phyloP scores from a whole-genome alignment of 2,113 vertebrate species.

The Ptilonorhynchus violaceus region DNA sequence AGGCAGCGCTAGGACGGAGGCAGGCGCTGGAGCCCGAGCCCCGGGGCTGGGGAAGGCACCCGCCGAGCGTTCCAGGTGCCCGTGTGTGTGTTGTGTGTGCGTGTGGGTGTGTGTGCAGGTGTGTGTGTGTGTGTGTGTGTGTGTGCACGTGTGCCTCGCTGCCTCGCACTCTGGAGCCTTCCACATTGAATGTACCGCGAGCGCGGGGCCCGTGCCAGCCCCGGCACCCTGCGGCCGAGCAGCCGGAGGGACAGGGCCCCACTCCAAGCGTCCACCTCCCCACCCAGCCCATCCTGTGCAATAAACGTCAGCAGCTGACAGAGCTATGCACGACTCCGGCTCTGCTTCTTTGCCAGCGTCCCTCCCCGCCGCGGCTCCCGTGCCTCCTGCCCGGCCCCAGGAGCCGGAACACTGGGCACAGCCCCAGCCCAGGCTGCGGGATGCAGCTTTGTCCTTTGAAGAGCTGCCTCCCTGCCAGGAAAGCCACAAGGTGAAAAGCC shows the following conservation, averaged over 20 bases:
- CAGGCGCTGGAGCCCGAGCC: neutral
- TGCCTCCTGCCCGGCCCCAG: neutral
- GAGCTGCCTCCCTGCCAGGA: neutral
- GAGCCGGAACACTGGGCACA: neutral
- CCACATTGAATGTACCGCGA: conserved; percentile 49
- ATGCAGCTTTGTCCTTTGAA: neutral
- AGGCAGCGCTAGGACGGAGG: neutral
- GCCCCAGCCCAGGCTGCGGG: neutral
- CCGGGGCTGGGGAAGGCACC: neutral
- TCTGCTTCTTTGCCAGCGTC: neutral
- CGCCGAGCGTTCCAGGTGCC: fast-evolving
- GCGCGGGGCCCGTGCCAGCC: neutral
- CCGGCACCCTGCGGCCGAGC: neutral
- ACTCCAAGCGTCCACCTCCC: neutral
- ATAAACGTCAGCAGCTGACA: conserved; percentile 90
- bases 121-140: neutral
- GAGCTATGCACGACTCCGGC: conserved; percentile 56
- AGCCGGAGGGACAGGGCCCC: neutral
- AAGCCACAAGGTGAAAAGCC: neutral
- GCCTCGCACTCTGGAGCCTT: neutral
- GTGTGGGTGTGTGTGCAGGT: fast-evolving
- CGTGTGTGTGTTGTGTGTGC: neutral
- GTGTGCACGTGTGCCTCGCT: neutral
- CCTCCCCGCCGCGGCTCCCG: fast-evolving
- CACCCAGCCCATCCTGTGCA: conserved; percentile 80